These are phyloP conservation scores for Drosophila orosa DNA, from an alignment of 1,140 invertebrate species.

Conservation along the genomic window DNA sequence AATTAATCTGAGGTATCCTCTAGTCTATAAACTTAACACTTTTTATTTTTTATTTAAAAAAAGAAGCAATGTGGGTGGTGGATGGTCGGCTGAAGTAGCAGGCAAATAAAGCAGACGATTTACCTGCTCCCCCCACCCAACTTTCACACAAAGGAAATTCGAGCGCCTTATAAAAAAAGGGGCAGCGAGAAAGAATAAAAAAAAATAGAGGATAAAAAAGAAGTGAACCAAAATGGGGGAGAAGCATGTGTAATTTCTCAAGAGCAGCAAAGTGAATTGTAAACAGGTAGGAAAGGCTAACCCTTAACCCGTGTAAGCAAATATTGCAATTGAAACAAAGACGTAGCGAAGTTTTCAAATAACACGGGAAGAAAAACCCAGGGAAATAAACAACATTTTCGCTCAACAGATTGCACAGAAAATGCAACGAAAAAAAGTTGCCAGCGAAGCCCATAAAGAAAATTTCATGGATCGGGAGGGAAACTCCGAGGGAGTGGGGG, in stretches of 20 bases:
- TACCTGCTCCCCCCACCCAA: slow-evolving; percentile 57
- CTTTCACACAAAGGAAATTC: slow-evolving; percentile 58
- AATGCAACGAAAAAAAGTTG: slow-evolving; percentile 49
- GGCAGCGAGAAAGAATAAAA: slow-evolving; percentile 5
- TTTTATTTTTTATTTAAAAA: not conserved
- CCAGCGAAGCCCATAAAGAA: slow-evolving; percentile 25
- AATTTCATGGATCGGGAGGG: not conserved
- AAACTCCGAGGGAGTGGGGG: not conserved
- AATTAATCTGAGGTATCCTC: not conserved
- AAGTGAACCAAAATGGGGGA: slow-evolving; percentile 1
- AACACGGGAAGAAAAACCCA: slow-evolving; percentile 3
- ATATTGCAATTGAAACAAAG: slow-evolving; percentile 56
- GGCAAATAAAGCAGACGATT: slow-evolving; percentile 82
- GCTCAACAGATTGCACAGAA: slow-evolving; percentile 73
- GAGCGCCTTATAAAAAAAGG: slow-evolving; percentile 61
- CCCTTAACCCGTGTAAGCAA: slow-evolving; percentile 35
- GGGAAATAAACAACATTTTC: slow-evolving; percentile 28
- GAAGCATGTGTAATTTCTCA: slow-evolving; percentile 75
- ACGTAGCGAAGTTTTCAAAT: slow-evolving; percentile 27
- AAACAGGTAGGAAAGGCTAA: slow-evolving; percentile 54
- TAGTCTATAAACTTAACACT: not conserved
- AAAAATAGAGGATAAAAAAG: slow-evolving; percentile 4
- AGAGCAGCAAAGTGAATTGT: slow-evolving; percentile 77
- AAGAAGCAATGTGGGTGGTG: slow-evolving; percentile 11
- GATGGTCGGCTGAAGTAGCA: slow-evolving; percentile 58